Evolutionary conservation across 2,113 vertebrate species (phyloP).

Genomic region (Pontoporia blainvillei): DNA sequence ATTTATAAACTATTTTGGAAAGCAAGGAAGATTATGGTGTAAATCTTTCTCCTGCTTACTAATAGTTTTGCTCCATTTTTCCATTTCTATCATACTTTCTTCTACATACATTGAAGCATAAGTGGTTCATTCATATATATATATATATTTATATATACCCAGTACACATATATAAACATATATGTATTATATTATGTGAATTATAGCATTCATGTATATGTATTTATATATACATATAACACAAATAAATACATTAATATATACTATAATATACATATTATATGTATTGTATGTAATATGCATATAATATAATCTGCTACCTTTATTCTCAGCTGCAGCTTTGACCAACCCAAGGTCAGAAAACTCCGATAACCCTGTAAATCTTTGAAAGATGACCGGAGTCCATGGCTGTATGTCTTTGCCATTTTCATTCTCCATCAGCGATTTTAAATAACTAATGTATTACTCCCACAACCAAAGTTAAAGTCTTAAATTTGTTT

Average conservation of each 20-base stretch:
- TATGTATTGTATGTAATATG: background rate
- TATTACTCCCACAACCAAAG: background rate
- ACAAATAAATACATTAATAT: background rate
- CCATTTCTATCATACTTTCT: background rate
- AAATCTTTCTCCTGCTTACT: background rate
- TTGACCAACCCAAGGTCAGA: background rate
- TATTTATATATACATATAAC: background rate
- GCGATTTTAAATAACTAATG: background rate
- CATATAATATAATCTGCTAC: background rate
- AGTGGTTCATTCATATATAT: background rate
- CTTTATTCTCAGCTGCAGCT: background rate
- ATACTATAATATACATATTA: background rate
- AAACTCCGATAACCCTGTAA: background rate
- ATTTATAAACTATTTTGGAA: constrained; percentile 35
- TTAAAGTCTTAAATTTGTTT: background rate
- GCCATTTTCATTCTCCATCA: background rate
- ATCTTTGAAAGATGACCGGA: background rate
- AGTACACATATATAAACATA: background rate
- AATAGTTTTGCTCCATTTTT: background rate
- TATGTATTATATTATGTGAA: background rate
- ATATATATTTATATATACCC: background rate
- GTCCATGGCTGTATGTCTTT: background rate
- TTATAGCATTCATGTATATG: too few relatives aligned
- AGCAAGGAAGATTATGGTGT: background rate
- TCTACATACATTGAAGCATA: background rate